Base-by-base conservation (phyloP, 1,140 invertebrate species). In the Anastatus disparis region DNA sequence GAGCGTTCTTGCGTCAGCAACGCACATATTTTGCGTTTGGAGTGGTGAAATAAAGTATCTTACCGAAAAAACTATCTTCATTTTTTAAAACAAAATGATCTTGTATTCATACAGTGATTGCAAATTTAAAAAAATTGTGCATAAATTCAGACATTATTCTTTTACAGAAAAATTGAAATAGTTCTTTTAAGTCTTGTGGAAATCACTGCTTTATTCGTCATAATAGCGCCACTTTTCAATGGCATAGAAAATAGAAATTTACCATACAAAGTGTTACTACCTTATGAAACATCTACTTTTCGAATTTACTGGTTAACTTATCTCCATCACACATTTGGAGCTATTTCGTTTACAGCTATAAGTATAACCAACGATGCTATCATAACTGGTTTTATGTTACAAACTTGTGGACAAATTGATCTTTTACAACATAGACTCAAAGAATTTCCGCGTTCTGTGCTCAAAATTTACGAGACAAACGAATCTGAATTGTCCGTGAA, bases 201-300 rank as follows among this genome's bases (percentile, higher is more conserved):
- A 27, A 61, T 35, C 6, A 40, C 44, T 13, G 29, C 22, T 12
- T 4, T 38, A 13, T 52, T 26, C 13, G 26, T 61, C 1, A 24
- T 68, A 13, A 9, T 58, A 2, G 13, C 20, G 7, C 27, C 53
- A 20, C n/a, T n/a, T n/a, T 3, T 59, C 1, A 42, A 9, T 31
- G 29, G 3, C 12, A 31, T 9, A 20, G 15, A 44, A 3, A 55
- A 40, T 13, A 50, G 22, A 17, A 24, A 69, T 22, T 27, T 70
- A 8, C 42, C 53, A 12, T 69, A 69, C 8, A 52, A 69, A 53
- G 67, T 69, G 9, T 31, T 61, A 3, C 22, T 69, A 42, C 67
- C 67, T 13, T 69, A 69, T 15, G 46, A 62, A 31, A 4, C 62
- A 10, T 52, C 42, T 1, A 52, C 35, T 8, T 17, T 3, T 0